phyloP scores from a whole-genome alignment of 2,797 vertebrate genomes.

The Jordanella pulchra region DNA sequence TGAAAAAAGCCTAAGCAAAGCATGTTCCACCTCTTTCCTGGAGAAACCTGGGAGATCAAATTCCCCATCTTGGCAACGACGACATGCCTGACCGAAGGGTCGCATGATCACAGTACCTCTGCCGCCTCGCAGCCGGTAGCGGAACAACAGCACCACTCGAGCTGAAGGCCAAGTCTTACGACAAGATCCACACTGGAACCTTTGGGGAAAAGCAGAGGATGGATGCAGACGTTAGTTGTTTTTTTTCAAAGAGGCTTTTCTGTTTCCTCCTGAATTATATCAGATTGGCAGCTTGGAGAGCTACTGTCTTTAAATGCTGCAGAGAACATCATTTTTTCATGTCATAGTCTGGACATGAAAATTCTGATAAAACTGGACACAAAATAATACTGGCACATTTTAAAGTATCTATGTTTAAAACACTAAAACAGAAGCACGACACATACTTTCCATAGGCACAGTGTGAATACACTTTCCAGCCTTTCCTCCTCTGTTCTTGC shows the following conservation, averaged over 20 bases:
- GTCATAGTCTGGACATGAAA: background rate
- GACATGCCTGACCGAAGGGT: conserved; percentile 67
- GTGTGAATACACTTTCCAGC: conserved; percentile 60
- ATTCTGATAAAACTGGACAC: background rate
- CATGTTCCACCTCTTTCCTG: conserved; percentile 2
- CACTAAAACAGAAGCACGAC: background rate
- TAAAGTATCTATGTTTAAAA: background rate
- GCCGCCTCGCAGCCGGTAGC: conserved; percentile 51
- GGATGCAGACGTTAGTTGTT: background rate
- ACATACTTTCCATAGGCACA: conserved; percentile 54
- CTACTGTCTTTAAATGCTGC: background rate
- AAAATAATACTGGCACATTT: background rate
- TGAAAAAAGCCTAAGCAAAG: conserved; percentile 41
- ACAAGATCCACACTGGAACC: conserved; percentile 61
- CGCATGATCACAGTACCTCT: conserved; percentile 66
- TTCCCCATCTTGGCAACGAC: background rate
- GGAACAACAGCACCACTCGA: conserved; percentile 61
- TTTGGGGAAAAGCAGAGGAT: conserved; percentile 23
- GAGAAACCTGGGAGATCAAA: conserved; percentile 51
- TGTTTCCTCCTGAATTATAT: too few species aligned
- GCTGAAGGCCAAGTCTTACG: conserved; percentile 61
- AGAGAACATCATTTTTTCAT: too few species aligned
- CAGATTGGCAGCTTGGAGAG: background rate
- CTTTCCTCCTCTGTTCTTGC: conserved; percentile 43
- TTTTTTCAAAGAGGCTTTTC: background rate